A percentile compares a stretch with the other conserved stretches of the same genome.
Conservation (phyloP, 1,140 invertebrate genomes). For the Aphelenchoides besseyi region DNA sequence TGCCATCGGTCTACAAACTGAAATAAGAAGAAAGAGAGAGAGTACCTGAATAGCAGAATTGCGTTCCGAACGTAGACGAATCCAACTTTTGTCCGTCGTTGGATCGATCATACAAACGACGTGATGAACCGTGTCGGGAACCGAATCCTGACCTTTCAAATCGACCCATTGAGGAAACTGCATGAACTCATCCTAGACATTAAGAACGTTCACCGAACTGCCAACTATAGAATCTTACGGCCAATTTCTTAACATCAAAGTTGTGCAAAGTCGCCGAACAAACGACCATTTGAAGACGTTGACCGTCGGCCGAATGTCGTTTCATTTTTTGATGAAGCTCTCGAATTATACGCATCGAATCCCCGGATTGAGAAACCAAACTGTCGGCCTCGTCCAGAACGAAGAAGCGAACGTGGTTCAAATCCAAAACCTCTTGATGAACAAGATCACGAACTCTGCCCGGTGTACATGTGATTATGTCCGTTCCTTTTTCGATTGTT, state of each 20-base stretch:
- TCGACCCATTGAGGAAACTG: conserved; percentile 99
- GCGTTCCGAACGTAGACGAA: conserved; percentile 68
- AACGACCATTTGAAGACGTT: conserved; percentile 83
- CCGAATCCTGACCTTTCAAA: conserved; percentile 94
- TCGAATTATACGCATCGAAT: conserved; percentile 68
- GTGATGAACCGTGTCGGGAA: conserved; percentile 98
- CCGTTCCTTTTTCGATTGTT: conserved; percentile 76
- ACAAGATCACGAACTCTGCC: conserved; percentile 91
- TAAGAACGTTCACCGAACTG: no score
- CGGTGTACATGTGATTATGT: conserved; percentile 92
- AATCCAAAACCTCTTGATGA: conserved; percentile 73
- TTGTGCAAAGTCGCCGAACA: conserved; percentile 96
- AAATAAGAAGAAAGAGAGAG: not conserved
- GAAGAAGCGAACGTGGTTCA: conserved; percentile 84
- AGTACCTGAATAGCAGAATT: conserved; percentile 59
- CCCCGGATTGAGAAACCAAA: conserved; percentile 75
- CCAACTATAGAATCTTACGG: conserved; percentile 73
- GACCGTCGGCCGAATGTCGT: conserved; percentile 81
- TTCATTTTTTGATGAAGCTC: conserved; percentile 83
- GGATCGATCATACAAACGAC: conserved; percentile 87
- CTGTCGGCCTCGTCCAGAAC: conserved; percentile 97
- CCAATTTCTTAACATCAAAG: conserved; percentile 97
- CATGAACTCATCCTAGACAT: conserved; percentile 82
- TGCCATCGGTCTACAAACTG: conserved; percentile 77
- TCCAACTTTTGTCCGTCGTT: conserved; percentile 79